These are phyloP conservation scores for Norana najaformis DNA, from an alignment of 2,888 invertebrate species.

Conservation along the genomic window DNA sequence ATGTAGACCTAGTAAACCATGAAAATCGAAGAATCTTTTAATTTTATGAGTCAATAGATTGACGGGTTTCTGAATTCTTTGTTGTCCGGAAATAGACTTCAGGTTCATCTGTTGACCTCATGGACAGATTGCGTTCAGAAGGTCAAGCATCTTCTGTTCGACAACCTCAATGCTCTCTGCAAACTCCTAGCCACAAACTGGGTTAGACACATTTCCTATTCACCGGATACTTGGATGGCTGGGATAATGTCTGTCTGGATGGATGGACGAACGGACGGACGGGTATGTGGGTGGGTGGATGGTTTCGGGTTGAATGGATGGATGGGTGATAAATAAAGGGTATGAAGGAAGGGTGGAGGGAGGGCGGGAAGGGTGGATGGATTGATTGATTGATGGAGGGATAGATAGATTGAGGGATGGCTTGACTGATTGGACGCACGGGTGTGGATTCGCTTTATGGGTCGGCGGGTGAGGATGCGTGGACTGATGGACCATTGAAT, in stretches of 20 bases:
- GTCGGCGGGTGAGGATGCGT: no score
- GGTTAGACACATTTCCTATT: conserved; percentile 26
- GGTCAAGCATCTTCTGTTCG: conserved; percentile 35
- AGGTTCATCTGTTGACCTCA: conserved; percentile 43
- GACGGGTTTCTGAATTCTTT: neutral
- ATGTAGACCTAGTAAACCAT: no score
- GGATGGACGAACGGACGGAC: neutral
- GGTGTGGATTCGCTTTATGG: no score
- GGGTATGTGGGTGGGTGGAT: neutral
- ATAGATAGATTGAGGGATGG: no score
- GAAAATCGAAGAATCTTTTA: no score
- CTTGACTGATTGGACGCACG: no score
- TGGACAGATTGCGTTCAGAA: conserved; percentile 45
- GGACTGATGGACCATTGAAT: neutral
- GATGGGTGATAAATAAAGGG: no score
- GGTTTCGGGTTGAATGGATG: no score
- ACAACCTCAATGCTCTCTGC: conserved; percentile 32
- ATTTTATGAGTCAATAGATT: neutral
- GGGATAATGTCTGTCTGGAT: neutral
- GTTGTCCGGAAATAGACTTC: conserved; percentile 34
- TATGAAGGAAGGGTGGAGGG: no score
- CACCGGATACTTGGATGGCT: neutral
- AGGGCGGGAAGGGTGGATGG: no score
- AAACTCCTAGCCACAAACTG: conserved; percentile 39
- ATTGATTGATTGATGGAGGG: no score